Conservation (phyloP, 2,888 invertebrate species). For the Microchrysa polita region DNA sequence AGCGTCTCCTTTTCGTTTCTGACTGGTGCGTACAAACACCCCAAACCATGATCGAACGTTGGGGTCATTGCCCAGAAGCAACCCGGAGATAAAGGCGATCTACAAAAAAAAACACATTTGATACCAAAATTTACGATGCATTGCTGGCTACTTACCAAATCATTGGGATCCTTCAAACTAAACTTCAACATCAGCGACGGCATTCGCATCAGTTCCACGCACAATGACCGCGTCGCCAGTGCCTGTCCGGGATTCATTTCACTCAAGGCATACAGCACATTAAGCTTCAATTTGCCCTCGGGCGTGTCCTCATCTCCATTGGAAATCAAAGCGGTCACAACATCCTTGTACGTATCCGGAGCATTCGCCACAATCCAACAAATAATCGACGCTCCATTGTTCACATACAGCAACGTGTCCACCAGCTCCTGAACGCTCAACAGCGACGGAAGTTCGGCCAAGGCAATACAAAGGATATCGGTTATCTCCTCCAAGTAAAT, state of each 20-base stretch:
- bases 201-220: conserved; percentile 88
- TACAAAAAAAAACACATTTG: conserved; percentile 53
- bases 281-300: conserved; percentile 78
- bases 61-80: conserved; percentile 89
- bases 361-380: conserved; percentile 93
- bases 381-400: conserved; percentile 88
- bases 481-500: conserved; percentile 95
- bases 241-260: conserved; percentile 90
- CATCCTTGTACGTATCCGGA: conserved; percentile 92
- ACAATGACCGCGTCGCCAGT: conserved; percentile 83
- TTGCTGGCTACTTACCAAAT: conserved; percentile 65
- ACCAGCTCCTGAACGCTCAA: conserved; percentile 83
- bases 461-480: conserved; percentile 91
- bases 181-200: conserved; percentile 88
- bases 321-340: conserved; percentile 83
- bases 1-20: conserved; percentile 75
- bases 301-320: conserved; percentile 91
- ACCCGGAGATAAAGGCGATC: conserved; percentile 88
- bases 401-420: conserved; percentile 88
- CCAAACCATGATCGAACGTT: conserved; percentile 93
- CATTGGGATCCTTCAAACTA: conserved; percentile 75
- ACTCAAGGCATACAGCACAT: conserved; percentile 82
- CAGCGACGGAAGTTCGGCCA: conserved; percentile 91
- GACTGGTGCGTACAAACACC: conserved; percentile 80
- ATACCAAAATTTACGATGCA: not conserved